Evolutionary conservation across 1,140 invertebrate species (phyloP), one percentile per base, ranked within the genome.

Genomic region (Charaxes varanes): DNA sequence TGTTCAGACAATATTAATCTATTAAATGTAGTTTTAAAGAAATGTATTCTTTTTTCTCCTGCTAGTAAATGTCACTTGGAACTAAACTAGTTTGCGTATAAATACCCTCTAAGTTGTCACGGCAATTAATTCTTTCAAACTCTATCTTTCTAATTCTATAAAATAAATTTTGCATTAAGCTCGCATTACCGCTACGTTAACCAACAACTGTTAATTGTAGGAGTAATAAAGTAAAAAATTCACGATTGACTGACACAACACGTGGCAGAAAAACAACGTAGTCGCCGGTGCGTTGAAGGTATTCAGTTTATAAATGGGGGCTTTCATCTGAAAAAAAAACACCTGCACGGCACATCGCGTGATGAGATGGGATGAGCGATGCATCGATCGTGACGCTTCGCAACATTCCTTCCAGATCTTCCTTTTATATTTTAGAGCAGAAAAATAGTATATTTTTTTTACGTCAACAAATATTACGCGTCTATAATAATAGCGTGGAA

Each of bases 321-420:
- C 62, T 78, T 81, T 78, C 72, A 67, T 74, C 55, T 41, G 56
- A 55, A 68, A 63, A 72, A 80, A 77, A 78, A 74, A 81, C 55
- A n/a, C 51, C 50, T 37, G 50, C 71, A 76, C 71, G 73, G 51
- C 32, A 80, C 41, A 67, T 80, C 63, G 71, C 77, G 73, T 81
- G 77, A 62, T 61, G 41, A 28, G 46, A 32, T 38, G 54, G 41
- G 62, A 62, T 56, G 66, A 58, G 62, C 47, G 46, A 52, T 62
- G 59, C 66, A 70, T 62, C 57, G 62, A 63, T 70, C 59, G 70
- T 60, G 53, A 53, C 55, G 35, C 26, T 34, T 16, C 17, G 37
- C 36, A 32, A 41, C 42, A 51, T 46, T 51, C 42, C 37, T 31
- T 38, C 14, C 41, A 17, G 41, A 47, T 51, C 24, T 33, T 42